Conservation (phyloP, 2,888 invertebrate genomes). For the Lithophane semibrunnea region DNA sequence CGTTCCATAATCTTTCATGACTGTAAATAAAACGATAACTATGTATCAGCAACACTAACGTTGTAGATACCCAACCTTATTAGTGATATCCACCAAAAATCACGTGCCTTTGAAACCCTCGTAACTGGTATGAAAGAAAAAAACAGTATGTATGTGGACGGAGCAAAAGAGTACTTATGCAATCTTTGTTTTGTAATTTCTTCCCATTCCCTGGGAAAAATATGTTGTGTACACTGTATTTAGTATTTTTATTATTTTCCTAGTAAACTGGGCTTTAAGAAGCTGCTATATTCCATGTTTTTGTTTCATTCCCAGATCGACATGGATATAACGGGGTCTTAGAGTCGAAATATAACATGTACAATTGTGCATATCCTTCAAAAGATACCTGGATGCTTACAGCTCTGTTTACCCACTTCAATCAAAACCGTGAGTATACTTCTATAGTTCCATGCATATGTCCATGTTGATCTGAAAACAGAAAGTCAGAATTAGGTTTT, state of each 20-base stretch:
- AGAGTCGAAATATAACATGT: conserved; percentile 68
- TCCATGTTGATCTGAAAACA: conserved; percentile 52
- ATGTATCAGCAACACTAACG: not conserved
- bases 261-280: conserved; percentile 39
- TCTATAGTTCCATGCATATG: conserved; percentile 50
- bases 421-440: conserved; percentile 68
- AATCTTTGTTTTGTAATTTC: conserved; percentile 4
- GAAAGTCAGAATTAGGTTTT: not conserved
- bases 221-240: conserved; percentile 2
- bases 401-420: conserved; percentile 69
- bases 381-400: conserved; percentile 70
- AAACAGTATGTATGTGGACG: not conserved
- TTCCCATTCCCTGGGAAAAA: conserved; percentile 43
- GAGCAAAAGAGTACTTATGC: not conserved
- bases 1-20: not conserved
- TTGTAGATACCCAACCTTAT: too few species aligned
- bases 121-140: not conserved
- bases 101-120: not conserved
- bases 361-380: conserved; percentile 69
- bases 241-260: conserved; percentile 10
- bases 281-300: conserved; percentile 63
- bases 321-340: conserved; percentile 68
- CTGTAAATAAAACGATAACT: not conserved
- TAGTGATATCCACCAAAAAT: not conserved
- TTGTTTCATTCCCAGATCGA: conserved; percentile 68